A percentile compares a stretch with the other conserved stretches of the same genome.
Evolutionary conservation across 2,888 invertebrate genomes (phyloP).

Genomic region (Conus canariensis): DNA sequence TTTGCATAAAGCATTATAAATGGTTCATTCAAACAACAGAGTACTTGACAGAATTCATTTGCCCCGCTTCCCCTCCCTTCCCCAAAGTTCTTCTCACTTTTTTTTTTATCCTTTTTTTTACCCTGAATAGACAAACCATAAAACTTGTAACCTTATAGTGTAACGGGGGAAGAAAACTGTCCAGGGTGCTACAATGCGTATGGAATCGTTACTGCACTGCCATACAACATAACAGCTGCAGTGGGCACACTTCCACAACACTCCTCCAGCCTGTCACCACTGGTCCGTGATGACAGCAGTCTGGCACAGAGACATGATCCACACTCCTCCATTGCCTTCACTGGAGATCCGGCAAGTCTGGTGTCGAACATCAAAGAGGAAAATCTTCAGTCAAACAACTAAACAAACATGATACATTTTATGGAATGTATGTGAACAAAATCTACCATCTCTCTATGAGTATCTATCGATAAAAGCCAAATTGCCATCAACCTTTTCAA

Average conservation of each 20-base stretch:
- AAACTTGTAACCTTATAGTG: neutral
- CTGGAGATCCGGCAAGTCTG: slow-evolving; percentile 21
- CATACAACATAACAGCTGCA: neutral
- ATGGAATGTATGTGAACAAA: too few species aligned
- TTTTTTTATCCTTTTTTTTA: too few species aligned
- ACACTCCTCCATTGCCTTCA: neutral
- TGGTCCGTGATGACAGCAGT: neutral
- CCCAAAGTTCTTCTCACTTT: too few species aligned
- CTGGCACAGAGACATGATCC: neutral
- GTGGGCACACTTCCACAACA: neutral
- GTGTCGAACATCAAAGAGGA: neutral
- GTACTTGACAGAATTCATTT: too few species aligned
- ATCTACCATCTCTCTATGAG: too few species aligned
- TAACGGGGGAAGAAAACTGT: neutral
- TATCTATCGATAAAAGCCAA: too few species aligned
- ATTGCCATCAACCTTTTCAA: too few species aligned
- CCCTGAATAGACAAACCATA: neutral
- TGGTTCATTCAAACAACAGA: too few species aligned
- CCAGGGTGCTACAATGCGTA: neutral
- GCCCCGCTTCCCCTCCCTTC: too few species aligned
- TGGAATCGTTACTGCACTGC: neutral
- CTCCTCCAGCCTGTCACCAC: neutral
- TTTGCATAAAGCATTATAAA: too few species aligned
- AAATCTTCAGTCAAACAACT: too few species aligned
- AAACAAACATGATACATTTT: too few species aligned